Conservation (phyloP, 2,113 vertebrate species). For the Aptenodytes patagonicus region DNA sequence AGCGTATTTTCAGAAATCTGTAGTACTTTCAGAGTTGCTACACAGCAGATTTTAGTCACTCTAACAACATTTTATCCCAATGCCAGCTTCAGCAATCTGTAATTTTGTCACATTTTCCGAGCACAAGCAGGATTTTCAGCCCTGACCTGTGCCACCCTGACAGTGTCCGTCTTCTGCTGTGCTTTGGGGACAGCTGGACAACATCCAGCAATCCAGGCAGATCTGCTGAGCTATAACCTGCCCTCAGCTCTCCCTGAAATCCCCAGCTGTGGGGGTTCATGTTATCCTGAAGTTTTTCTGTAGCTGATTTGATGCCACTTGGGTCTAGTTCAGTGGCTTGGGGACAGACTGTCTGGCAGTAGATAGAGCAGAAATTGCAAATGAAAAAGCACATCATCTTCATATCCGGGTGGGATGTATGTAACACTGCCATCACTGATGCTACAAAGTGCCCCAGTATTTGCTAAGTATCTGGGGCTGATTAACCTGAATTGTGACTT, state of each 20-base stretch:
- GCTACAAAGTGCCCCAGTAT: not conserved
- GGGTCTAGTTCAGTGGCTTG: not conserved
- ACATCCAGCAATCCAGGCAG: not conserved
- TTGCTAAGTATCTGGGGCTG: not conserved
- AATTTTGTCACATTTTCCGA: conserved; percentile 22
- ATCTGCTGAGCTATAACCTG: not conserved
- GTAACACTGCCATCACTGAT: not conserved
- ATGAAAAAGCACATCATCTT: not conserved
- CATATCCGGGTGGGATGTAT: not conserved
- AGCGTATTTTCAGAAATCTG: not conserved
- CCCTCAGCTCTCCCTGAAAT: not conserved
- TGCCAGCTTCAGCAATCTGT: not conserved
- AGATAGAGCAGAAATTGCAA: not conserved
- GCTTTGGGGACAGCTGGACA: not conserved
- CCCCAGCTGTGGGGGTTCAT: not conserved
- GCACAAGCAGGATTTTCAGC: not conserved
- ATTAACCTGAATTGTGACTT: not conserved
- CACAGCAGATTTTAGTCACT: not conserved
- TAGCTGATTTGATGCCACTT: not conserved
- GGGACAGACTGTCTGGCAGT: not conserved
- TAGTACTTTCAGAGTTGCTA: not conserved
- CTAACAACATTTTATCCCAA: not conserved
- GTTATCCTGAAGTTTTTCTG: not conserved
- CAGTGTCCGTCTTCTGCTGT: not conserved
- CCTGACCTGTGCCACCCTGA: not conserved